These are phyloP conservation scores for Macroramphosus scolopax DNA, from an alignment of 2,797 vertebrate species.

Conservation along the genomic window DNA sequence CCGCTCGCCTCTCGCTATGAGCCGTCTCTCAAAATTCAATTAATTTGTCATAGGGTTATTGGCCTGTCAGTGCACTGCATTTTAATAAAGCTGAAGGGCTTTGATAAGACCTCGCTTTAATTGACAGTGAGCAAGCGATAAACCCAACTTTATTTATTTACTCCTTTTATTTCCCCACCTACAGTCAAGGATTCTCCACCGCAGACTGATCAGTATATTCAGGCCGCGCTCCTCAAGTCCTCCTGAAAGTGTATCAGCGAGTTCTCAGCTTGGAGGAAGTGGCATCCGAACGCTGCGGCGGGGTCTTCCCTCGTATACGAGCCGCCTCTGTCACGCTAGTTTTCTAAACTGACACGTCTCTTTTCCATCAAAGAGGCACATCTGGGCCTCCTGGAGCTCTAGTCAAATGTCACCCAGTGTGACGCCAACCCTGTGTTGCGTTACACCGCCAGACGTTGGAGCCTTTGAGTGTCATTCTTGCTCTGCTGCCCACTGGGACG, in stretches of 20 bases:
- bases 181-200: conserved; percentile 29
- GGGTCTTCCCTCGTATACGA: conserved; percentile 30
- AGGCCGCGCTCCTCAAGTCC: conserved; percentile 9
- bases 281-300: conserved; percentile 16
- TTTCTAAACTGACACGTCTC: conserved; percentile 60
- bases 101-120: conserved; percentile 64
- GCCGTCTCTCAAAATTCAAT: conserved; percentile 77
- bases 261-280: conserved; percentile 2
- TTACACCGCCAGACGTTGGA: conserved; percentile 45
- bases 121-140: conserved; percentile 60
- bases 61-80: conserved; percentile 48
- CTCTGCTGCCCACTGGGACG: conserved; percentile 40
- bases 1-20: conserved; percentile 31
- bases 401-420: conserved; percentile 70
- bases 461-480: conserved; percentile 38
- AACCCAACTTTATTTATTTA: conserved; percentile 60
- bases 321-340: conserved; percentile 38
- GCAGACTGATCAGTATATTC: conserved; percentile 29
- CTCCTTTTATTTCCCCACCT: conserved; percentile 28
- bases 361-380: conserved; percentile 65
- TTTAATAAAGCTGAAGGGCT: conserved; percentile 73
- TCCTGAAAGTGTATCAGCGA: conserved; percentile 5
- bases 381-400: conserved; percentile 66
- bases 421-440: conserved; percentile 33
- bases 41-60: conserved; percentile 75